Base-by-base conservation (phyloP, 2,888 invertebrate species). In the Drosophila paramelanica region DNA sequence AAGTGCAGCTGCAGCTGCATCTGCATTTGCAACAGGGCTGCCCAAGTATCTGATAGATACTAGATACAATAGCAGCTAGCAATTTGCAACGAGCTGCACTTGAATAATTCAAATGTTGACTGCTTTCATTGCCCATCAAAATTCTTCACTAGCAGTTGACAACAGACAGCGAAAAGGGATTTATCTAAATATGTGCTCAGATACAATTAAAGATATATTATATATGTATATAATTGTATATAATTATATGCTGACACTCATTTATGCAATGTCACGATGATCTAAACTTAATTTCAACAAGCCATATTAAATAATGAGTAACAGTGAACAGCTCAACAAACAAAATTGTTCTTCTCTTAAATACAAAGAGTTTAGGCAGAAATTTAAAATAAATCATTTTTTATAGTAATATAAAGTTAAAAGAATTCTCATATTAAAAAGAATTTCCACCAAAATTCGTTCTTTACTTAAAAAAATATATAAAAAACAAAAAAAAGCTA, bases 101-200 rank as follows among this genome's bases (percentile, higher is more conserved):
- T 82, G 64, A 77, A 73, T 67, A 67, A 83, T 80, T 69, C 67
- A 73, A 62, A 51, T 65, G 57, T 71, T 52, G 43, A 45, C 49
- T 46, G 27, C 47, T 10, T 25, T n/a, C 42, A 20, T 42, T 20
- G 42, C 33, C 7, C 23, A 11, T 33, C 6, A 33, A 42, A 43
- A 42, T 20, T 42, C 20, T 10, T 20, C 11, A 4, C 7, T n/a
- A 11, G 20, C 53, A 45, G 20, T 46, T 55, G 49, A 5, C 45
- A 45, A 33, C 39, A 41, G 17, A 2, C 31, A 31, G 5, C 27
- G 5, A 5, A 3, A 14, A 39, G 39, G 39, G 14, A 33, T 11
- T 33, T 33, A 5, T 3, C 11, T 4, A 31, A 31, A 31, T 31
- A 8, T 8, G 7, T 27, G 38, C 13, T 10, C 27, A 20, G 20